These are phyloP conservation scores for Megalops cyprinoides DNA, from an alignment of 2,797 vertebrate species.

Conservation along the genomic window DNA sequence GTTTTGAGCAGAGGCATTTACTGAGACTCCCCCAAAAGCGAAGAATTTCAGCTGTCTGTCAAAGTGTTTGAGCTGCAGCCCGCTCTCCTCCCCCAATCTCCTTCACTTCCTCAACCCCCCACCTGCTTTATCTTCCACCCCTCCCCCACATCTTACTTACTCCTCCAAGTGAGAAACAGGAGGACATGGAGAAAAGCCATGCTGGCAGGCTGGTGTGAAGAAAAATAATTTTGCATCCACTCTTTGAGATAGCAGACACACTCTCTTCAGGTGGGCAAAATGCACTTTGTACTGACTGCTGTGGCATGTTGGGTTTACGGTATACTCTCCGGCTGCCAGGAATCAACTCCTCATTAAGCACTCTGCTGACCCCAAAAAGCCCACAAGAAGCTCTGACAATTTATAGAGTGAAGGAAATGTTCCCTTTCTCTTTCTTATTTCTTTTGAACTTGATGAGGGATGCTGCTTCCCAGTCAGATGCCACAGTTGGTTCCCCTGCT, in stretches of 20 bases:
- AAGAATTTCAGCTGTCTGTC: constrained; percentile 52
- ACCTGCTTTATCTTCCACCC: constrained; percentile 39
- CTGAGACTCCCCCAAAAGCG: constrained; percentile 45
- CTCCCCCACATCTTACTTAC: constrained; percentile 52
- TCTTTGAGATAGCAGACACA: neutral
- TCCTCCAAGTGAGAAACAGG: constrained; percentile 58
- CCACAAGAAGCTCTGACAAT: constrained; percentile 66
- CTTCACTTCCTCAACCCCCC: neutral
- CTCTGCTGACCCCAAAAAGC: constrained; percentile 71
- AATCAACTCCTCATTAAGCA: constrained; percentile 62
- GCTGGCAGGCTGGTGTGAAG: neutral
- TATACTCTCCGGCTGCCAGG: constrained; percentile 63
- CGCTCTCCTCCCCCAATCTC: neutral
- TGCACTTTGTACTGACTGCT: constrained; percentile 61
- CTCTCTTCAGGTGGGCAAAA: constrained; percentile 44
- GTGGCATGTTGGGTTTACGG: constrained; percentile 55
- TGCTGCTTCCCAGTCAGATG: constrained; percentile 56
- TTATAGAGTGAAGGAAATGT: constrained; percentile 63
- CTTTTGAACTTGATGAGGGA: constrained; percentile 38
- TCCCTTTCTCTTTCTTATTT: constrained; percentile 53
- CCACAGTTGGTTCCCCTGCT: constrained; percentile 41
- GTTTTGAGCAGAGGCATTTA: constrained; percentile 43
- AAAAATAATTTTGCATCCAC: neutral
- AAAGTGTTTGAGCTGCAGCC: no score
- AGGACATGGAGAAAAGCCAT: neutral